Percentiles rank a stretch among this genome's conserved stretches.
phyloP scores from a whole-genome alignment of 2,113 vertebrate genomes.

The Chinchilla lanigera region DNA sequence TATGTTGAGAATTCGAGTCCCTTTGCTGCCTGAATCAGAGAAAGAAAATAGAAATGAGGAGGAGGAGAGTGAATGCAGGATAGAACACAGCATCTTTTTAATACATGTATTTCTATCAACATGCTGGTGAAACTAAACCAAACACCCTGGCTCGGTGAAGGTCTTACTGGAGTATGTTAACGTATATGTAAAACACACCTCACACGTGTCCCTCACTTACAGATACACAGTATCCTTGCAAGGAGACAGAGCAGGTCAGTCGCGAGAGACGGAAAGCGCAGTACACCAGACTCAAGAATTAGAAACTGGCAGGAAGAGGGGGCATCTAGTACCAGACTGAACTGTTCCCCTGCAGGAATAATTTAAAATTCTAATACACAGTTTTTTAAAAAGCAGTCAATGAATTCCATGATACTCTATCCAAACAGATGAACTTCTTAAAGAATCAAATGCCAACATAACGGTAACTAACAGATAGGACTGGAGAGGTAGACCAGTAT shows the following conservation, averaged over 20 bases:
- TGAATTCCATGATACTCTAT: background rate
- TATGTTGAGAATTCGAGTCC: conserved; percentile 54
- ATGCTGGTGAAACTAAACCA: background rate
- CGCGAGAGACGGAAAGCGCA: background rate
- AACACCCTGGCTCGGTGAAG: background rate
- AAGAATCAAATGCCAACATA: conserved; percentile 13
- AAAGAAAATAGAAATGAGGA: conserved; percentile 65
- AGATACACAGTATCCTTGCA: background rate
- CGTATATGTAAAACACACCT: background rate
- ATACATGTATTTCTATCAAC: conserved; percentile 65
- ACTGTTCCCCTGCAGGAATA: background rate
- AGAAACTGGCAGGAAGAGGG: background rate
- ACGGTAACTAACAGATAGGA: background rate
- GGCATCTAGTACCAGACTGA: background rate
- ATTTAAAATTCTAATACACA: conserved; percentile 5
- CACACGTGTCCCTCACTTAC: background rate
- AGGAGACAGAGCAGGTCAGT: background rate
- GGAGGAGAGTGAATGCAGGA: background rate
- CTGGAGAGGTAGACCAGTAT: background rate
- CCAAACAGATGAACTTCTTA: background rate
- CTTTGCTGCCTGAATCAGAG: background rate
- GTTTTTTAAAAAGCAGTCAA: background rate
- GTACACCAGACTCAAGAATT: background rate
- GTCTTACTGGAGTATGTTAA: background rate
- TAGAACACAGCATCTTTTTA: conserved; percentile 54